phyloP scores from a whole-genome alignment of 2,888 invertebrate genomes.

The Xylocampa areola region DNA sequence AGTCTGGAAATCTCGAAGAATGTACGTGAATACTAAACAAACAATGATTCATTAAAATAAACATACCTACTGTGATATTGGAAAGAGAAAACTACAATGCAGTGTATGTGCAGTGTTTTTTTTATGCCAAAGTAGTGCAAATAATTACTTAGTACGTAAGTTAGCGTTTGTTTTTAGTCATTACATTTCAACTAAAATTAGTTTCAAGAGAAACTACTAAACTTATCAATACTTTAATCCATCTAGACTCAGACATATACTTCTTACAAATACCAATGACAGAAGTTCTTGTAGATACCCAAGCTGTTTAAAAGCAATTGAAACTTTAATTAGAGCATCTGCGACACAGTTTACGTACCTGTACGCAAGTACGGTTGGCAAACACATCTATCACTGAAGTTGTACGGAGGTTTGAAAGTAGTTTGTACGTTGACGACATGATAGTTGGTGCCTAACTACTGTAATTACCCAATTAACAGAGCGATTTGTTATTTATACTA shows the following conservation, averaged over 20 bases:
- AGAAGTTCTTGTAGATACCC: slow-evolving; percentile 29
- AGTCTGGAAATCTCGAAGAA: too few relatives aligned
- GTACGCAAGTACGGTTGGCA: slow-evolving; percentile 31
- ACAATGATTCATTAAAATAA: too few relatives aligned
- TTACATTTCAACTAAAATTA: neutral
- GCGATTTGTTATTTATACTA: slow-evolving; percentile 1
- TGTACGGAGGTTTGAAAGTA: slow-evolving; percentile 14
- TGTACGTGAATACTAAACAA: too few relatives aligned
- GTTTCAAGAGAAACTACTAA: slow-evolving; percentile 11
- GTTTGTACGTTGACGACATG: slow-evolving; percentile 24
- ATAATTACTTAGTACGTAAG: too few relatives aligned
- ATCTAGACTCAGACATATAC: slow-evolving; percentile 10
- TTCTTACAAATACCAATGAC: slow-evolving; percentile 9
- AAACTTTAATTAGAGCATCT: slow-evolving; percentile 53
- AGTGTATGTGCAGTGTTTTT: too few relatives aligned
- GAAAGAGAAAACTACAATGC: too few relatives aligned
- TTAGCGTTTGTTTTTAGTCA: too few relatives aligned
- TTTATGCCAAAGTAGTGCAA: too few relatives aligned
- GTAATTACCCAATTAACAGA: slow-evolving; percentile 27
- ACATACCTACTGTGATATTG: too few relatives aligned
- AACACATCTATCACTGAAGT: slow-evolving; percentile 52
- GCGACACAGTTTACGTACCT: slow-evolving; percentile 44
- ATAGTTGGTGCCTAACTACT: slow-evolving; percentile 28
- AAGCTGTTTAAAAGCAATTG: slow-evolving; percentile 51
- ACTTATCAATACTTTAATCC: slow-evolving; percentile 16